Percentiles rank a stretch among this genome's conserved stretches.
These are phyloP conservation scores for Dolichotis patagonum DNA, from an alignment of 2,113 vertebrate species.

Conservation along the genomic window DNA sequence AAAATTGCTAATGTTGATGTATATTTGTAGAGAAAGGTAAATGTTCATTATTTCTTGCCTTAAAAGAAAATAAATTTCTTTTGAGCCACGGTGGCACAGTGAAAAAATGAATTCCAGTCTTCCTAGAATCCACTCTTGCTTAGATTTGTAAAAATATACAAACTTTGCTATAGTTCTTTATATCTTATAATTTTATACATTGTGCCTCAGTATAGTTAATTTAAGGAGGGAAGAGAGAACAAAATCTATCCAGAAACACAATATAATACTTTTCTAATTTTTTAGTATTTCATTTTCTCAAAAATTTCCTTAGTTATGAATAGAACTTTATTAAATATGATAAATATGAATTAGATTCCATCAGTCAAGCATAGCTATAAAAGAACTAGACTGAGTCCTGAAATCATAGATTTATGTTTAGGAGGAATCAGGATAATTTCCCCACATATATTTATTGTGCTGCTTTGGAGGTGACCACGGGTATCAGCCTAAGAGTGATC, in stretches of 20 bases:
- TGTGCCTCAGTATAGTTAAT: not conserved
- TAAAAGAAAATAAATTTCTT: slow-evolving; percentile 25
- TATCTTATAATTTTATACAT: not conserved
- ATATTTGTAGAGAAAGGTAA: not conserved
- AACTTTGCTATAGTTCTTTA: slow-evolving; percentile 10
- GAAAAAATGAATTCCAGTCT: not conserved
- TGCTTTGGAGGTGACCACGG: not conserved
- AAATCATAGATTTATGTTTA: not conserved
- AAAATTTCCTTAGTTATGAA: not conserved
- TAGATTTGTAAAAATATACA: slow-evolving; percentile 31
- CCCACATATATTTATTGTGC: not conserved
- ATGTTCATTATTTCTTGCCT: slow-evolving; percentile 42
- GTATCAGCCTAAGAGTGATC: not conserved
- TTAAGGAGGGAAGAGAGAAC: slow-evolving; percentile 26
- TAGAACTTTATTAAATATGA: slow-evolving; percentile 48
- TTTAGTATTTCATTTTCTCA: not conserved
- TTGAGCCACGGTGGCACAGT: not conserved
- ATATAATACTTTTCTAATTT: not conserved
- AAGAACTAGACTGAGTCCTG: slow-evolving; percentile 19
- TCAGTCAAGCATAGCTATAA: not conserved
- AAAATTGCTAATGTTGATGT: not conserved
- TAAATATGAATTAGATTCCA: slow-evolving; percentile 13
- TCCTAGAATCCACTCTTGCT: not conserved
- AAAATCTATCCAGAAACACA: slow-evolving; percentile 41
- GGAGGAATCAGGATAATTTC: not conserved